phyloP scores from a whole-genome alignment of 2,797 vertebrate species.

The Schizopygopsis pylzovi region DNA sequence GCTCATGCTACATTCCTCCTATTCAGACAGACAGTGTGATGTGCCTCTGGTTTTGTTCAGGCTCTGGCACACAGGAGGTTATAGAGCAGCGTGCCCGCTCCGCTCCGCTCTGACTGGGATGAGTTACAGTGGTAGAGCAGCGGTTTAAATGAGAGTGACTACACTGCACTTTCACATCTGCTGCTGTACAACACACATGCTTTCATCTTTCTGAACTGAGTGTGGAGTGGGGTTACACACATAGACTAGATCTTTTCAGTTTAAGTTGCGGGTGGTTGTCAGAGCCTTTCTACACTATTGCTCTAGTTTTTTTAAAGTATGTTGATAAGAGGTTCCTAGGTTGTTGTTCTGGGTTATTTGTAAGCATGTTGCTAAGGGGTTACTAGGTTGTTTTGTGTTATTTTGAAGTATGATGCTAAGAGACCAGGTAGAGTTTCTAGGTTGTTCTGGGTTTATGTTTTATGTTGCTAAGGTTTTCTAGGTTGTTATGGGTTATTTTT shows the following conservation, averaged over 20 bases:
- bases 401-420: not conserved
- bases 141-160: slow-evolving; percentile 23
- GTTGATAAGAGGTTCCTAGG: no score
- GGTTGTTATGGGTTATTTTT: no score
- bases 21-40: slow-evolving; percentile 58
- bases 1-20: slow-evolving; percentile 69
- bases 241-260: not conserved
- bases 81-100: slow-evolving; percentile 25
- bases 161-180: slow-evolving; percentile 5
- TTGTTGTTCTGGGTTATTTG: no score
- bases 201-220: not conserved
- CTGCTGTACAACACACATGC: not conserved
- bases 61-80: slow-evolving; percentile 49
- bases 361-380: not conserved
- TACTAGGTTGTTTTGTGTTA: not conserved
- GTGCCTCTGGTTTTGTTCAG: slow-evolving; percentile 47
- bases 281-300: not conserved
- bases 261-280: not conserved
- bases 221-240: not conserved
- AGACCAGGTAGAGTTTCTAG: no score
- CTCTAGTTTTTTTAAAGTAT: not conserved
- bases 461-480: not conserved
- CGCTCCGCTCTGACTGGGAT: slow-evolving; percentile 13
- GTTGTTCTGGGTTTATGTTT: no score
- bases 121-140: slow-evolving; percentile 44